Base-by-base conservation (phyloP, 2,797 vertebrate species). In the Urophycis tenuis region DNA sequence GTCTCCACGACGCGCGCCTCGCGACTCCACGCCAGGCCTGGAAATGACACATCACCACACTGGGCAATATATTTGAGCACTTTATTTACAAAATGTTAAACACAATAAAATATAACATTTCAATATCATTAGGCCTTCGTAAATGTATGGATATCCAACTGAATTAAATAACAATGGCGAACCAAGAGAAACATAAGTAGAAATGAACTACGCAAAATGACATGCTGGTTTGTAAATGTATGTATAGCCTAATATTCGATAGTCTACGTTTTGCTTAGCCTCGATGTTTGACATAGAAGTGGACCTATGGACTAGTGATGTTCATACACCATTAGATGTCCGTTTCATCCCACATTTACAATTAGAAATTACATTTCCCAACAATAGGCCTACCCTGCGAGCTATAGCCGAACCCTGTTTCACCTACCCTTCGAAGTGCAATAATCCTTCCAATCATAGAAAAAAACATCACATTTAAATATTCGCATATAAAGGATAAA, bases 401-500 rank as follows among this genome's bases (percentile, higher is more conserved):
- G 88, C 83, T 86, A 85, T 41, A 41, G n/a, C 86, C 85, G 82
- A 91, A 92, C 90, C 91, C 91, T 91, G 91, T 92, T 90, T 91
- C 88, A 36, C 90, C 90, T 85, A 67, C 60, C n/a, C n/a, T 29
- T 88, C 80, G 86, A 91, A 91, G 91, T 91, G 91, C 91, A 91
- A 84, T 88, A 92, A 93, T 92, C 92, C 95, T 92, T 91, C 92
- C 92, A 95, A 94, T 91, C 93, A 92, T 92, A 94, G 93, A 95
- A 92, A 94, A 93, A 92, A 87, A 94, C 91, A 92, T 93, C 94
- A 94, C 89, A 93, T 94, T 96, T 96, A 98, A 99, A 98, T 98
- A 94, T 86, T 91, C 86, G 89, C 96, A 94, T 95, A 93, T 93
- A 94, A 95, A 96, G 92, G 95, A 98, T 98, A 99, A 99, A 98